Evolutionary conservation across 2,113 vertebrate species (phyloP).

Genomic region (Dasyornis broadbenti): DNA sequence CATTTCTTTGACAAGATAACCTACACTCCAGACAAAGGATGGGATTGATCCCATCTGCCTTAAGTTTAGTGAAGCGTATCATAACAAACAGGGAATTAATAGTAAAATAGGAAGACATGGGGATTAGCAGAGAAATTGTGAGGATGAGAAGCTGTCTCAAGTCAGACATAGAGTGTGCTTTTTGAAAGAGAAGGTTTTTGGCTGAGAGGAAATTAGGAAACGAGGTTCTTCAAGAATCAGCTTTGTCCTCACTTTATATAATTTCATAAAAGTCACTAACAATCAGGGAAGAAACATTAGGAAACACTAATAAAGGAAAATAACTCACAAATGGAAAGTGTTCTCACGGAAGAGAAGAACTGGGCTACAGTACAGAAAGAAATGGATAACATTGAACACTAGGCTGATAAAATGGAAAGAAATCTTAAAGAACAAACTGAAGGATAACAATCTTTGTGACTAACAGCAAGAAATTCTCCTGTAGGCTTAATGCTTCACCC

Average conservation of each 20-base stretch:
- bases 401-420: not conserved
- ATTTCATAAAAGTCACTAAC: not conserved
- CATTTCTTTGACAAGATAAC: slow-evolving; percentile 43
- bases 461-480: not conserved
- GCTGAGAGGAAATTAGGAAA: not conserved
- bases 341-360: not conserved
- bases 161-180: not conserved
- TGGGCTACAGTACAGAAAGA: not conserved
- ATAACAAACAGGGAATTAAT: not conserved
- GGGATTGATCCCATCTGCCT: slow-evolving; percentile 27
- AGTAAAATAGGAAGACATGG: not conserved
- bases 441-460: not conserved
- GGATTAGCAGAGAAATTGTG: slow-evolving; percentile 17
- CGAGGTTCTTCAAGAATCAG: not conserved
- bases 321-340: not conserved
- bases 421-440: not conserved
- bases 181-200: not conserved
- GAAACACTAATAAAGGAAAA: not conserved
- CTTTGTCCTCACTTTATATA: not conserved
- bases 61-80: not conserved
- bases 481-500: not conserved
- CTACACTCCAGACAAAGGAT: slow-evolving; percentile 28
- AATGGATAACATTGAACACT: not conserved
- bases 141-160: not conserved
- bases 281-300: not conserved